These are phyloP conservation scores for Ctenosaura bakeri DNA, from an alignment of 2,797 vertebrate species.

Conservation along the genomic window DNA sequence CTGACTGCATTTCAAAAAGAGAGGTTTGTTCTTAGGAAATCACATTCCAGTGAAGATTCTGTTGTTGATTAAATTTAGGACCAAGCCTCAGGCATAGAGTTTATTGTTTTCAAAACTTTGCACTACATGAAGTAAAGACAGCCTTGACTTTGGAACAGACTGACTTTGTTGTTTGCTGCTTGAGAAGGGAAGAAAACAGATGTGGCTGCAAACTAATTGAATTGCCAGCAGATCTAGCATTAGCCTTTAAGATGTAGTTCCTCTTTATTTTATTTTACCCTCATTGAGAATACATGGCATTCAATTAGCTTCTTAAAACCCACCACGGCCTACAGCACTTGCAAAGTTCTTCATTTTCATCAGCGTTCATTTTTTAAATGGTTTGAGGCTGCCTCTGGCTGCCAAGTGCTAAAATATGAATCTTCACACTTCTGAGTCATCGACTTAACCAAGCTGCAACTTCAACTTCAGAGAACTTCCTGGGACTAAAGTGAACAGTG, in stretches of 20 bases:
- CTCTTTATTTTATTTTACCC: conserved; percentile 43
- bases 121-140: background rate
- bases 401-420: conserved; percentile 97
- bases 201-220: conserved; percentile 14
- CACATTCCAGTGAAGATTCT: background rate
- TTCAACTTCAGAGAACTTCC: conserved; percentile 88
- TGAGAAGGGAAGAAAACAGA: conserved; percentile 22
- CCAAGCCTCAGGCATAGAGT: background rate
- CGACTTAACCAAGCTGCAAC: conserved; percentile 91
- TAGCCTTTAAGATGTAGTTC: conserved; percentile 34
- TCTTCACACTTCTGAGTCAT: conserved; percentile 98
- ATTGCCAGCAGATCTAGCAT: conserved; percentile 51
- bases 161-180: conserved; percentile 32
- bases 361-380: conserved; percentile 83
- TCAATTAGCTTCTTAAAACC: conserved; percentile 72
- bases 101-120: too few relatives aligned
- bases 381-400: conserved; percentile 85
- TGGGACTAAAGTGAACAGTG: conserved; percentile 88
- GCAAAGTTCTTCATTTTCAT: conserved; percentile 79
- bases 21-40: background rate
- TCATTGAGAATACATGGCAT: conserved; percentile 63
- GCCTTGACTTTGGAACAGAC: conserved; percentile 5
- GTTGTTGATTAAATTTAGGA: background rate
- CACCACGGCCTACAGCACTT: conserved; percentile 65
- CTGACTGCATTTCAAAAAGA: too few relatives aligned